phyloP scores from a whole-genome alignment of 2,113 vertebrate genomes.

The Corapipo altera region DNA sequence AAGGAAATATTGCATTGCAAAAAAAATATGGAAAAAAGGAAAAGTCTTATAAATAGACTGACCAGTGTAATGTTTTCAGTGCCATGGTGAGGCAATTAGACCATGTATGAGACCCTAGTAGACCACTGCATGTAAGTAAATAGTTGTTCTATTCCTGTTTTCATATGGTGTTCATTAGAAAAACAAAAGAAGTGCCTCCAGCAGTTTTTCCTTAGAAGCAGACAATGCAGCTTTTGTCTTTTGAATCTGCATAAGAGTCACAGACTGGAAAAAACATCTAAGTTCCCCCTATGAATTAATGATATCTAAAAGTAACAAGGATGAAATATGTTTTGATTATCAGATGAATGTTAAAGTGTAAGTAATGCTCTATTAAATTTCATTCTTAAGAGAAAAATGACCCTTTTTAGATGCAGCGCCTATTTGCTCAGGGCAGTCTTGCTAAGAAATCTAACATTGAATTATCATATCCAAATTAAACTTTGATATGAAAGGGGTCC shows the following conservation, averaged over 20 bases:
- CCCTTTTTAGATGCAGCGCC: constrained; percentile 3
- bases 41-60: neutral
- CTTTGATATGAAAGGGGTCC: constrained; percentile 24
- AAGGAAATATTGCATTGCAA: neutral
- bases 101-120: neutral
- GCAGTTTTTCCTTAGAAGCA: constrained; percentile 42
- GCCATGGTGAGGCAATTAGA: neutral
- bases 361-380: neutral
- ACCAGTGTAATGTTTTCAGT: neutral
- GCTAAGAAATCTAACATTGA: neutral
- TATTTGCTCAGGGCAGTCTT: constrained; percentile 23
- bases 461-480: constrained; percentile 51
- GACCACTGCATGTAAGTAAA: constrained; percentile 5
- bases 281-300: constrained; percentile 39
- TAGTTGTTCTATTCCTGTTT: constrained; percentile 39
- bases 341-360: constrained; percentile 6
- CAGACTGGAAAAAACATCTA: constrained; percentile 12
- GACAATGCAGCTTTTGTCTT: constrained; percentile 57
- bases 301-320: constrained; percentile 45
- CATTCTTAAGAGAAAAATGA: neutral
- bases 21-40: neutral
- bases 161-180: constrained; percentile 48
- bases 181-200: constrained; percentile 52
- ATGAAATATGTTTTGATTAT: constrained; percentile 40
- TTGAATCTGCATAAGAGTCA: neutral